Base-by-base conservation (phyloP, 2,888 invertebrate genomes). In the Dynastes tityus region DNA sequence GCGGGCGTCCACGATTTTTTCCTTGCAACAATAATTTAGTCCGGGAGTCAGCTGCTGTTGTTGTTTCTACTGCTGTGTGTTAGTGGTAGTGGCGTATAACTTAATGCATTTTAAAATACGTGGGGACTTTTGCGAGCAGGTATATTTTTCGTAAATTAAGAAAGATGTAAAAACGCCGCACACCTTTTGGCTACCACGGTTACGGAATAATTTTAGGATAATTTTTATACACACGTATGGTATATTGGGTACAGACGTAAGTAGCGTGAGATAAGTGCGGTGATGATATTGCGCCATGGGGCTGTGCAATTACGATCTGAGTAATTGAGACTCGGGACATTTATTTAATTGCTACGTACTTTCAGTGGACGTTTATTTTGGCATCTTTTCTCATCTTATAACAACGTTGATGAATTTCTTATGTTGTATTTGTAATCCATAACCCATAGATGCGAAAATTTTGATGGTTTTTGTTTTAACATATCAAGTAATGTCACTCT, bases 31-130 rank as follows among this genome's bases (percentile, higher is more conserved):
- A 71, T 71, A 71, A 71, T 71, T 71, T 71, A 22, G 37, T 22
- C n/a, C 55, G 9, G 37, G 55, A 73, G 81, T 81, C 82, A 82
- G 81, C 82, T 82, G 82, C 80, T 80, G 81, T 11, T 45, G 11
- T 45, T 11, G 45, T 45, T 45, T 45, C 32, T 1, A 2, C 11
- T 45, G 45, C 45, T 11, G 45, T 11, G 2, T 11, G 45, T 45
- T 45, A 11, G 45, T 11, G 45, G 8, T 2, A 45, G 76, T 73
- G 70, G 77, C 68, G 79, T 82, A 80, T 79, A 78, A 82, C 80
- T 82, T 82, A 82, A 82, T 82, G 82, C 79, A 80, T 82, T 82
- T 82, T 82, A 82, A 82, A 82, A 80, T 82, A 81, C 80, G 81
- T 75, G 22, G 73, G 68, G 77, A 65, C 77, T 80, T 79, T 74